Conservation (phyloP, 2,113 vertebrate species). For the Nibea coibor region DNA sequence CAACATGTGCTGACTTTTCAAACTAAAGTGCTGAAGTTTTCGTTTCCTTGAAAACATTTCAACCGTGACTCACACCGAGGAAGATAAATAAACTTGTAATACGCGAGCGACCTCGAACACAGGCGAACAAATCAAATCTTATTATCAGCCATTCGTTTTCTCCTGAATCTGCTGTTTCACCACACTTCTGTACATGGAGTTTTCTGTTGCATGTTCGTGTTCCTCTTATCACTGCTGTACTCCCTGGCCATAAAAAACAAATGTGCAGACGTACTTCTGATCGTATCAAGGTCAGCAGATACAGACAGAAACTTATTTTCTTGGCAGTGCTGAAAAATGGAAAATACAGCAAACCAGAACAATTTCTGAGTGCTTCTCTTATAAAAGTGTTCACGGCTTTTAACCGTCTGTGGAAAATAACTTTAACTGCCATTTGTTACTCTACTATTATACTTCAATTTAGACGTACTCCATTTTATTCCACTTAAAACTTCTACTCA, state of each 20-base stretch:
- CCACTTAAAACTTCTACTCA: too few relatives aligned
- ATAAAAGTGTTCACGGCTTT: not conserved
- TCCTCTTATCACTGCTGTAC: slow-evolving; percentile 11
- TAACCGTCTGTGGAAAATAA: not conserved
- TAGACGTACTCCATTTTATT: not conserved
- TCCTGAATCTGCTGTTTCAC: not conserved
- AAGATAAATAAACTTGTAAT: not conserved
- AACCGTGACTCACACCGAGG: not conserved
- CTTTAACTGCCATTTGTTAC: not conserved
- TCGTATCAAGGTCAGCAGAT: slow-evolving; percentile 19
- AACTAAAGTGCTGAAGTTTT: not conserved
- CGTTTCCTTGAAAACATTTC: not conserved
- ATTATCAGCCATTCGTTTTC: not conserved
- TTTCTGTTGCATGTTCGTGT: slow-evolving; percentile 10
- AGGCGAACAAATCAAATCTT: slow-evolving; percentile 6
- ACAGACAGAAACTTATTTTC: slow-evolving; percentile 15
- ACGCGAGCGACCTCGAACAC: not conserved
- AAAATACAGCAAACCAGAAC: not conserved
- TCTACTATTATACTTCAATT: not conserved
- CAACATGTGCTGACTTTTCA: not conserved
- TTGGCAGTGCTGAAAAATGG: not conserved
- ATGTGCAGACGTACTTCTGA: slow-evolving; percentile 12
- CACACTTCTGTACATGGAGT: not conserved
- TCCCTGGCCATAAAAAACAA: slow-evolving; percentile 4
- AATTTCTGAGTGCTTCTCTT: not conserved